Evolutionary conservation across 1,140 invertebrate species (phyloP).

Genomic region (Harlomillsia oculata): DNA sequence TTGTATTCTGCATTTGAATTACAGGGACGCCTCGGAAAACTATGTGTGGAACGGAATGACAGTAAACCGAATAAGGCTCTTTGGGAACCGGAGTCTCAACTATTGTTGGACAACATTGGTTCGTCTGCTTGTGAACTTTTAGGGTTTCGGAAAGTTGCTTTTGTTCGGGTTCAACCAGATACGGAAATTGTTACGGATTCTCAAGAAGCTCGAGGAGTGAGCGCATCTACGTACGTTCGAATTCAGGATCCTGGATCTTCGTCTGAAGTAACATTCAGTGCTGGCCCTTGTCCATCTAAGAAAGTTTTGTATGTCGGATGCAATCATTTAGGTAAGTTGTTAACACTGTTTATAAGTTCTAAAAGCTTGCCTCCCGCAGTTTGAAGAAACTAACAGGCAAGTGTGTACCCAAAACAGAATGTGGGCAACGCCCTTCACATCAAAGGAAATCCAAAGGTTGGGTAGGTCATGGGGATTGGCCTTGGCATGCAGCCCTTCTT

Average conservation of each 20-base stretch:
- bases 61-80: slow-evolving; percentile 16
- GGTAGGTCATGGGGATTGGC: slow-evolving; percentile 50
- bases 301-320: slow-evolving; percentile 71
- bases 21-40: slow-evolving; percentile 32
- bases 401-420: slow-evolving; percentile 56
- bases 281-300: slow-evolving; percentile 60
- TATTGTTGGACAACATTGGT: slow-evolving; percentile 37
- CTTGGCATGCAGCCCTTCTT: slow-evolving; percentile 74
- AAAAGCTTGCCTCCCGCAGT: background rate
- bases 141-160: slow-evolving; percentile 35
- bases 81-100: slow-evolving; percentile 35
- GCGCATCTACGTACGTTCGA: slow-evolving; percentile 24
- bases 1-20: background rate
- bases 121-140: slow-evolving; percentile 35
- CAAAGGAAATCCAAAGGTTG: slow-evolving; percentile 23
- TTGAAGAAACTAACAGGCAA: too few species aligned
- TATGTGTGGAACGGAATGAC: slow-evolving; percentile 34
- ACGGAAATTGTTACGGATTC: slow-evolving; percentile 17
- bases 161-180: slow-evolving; percentile 32
- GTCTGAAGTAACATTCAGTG: slow-evolving; percentile 66
- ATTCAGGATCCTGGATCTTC: slow-evolving; percentile 46
- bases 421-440: slow-evolving; percentile 53
- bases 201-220: background rate
- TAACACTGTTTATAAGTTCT: background rate
- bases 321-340: slow-evolving; percentile 57